Base-by-base conservation (phyloP, 2,888 invertebrate species). In the Perizoma affinitatum region DNA sequence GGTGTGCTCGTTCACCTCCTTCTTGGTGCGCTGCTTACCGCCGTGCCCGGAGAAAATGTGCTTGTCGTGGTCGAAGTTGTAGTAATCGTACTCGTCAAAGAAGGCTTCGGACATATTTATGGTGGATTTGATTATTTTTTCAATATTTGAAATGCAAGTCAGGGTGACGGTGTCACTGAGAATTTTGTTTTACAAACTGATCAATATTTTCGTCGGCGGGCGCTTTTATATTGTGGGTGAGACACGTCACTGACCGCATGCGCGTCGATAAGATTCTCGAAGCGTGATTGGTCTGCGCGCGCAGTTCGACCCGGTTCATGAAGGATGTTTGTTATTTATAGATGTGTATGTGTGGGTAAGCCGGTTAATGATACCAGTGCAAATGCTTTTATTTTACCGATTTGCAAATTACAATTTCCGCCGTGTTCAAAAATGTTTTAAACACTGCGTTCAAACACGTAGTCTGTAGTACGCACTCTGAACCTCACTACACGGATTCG, bases 61-160 rank as follows among this genome's bases (percentile, higher is more conserved):
- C 89, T 98, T 98, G 87, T 97, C 98, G 93, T 96, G 95, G 76
- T 97, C 97, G 88, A 96, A 98, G 90, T 98, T 98, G 94, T 97
- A 98, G 83, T 97, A 96, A 83, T 98, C 98, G 94, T 97, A 97
- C 83, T 97, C 95, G 92, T 98, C 98, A 85, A 96, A 96, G 92
- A 96, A 95, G 76, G 93, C 93, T 89, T 96, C 96, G 79, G 97
- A 96, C 97, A 97, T 97, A 84, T 88, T 94, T 89, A 75, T 69
- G 71, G 79, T 76, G 82, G 76, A 11, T 61, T 60, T 61, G 38
- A 9, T 71, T 71, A 58, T 56, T 63, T 69, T 58, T 45, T 69
- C 72, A 72, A 66, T 74, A 78, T 76, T 71, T 70, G 69, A 76
- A 75, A 73, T 73, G 43, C 5, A 40, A 52, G 72, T 79, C 70